phyloP scores from a whole-genome alignment of 2,888 invertebrate genomes.

The Ommatoiulus sabulosus region DNA sequence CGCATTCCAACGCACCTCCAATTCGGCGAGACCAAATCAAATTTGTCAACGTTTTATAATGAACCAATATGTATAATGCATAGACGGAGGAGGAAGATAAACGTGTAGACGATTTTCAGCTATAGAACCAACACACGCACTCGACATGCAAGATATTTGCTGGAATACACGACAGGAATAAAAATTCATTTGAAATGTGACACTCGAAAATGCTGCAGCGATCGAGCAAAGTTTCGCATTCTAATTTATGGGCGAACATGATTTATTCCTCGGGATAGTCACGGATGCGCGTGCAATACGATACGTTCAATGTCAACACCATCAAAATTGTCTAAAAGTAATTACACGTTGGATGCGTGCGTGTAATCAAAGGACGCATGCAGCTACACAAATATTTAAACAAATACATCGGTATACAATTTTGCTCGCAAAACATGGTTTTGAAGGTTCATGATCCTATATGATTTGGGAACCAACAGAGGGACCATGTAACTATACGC shows the following conservation, averaged over 20 bases:
- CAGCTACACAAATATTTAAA: too few species aligned
- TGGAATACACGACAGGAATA: not conserved
- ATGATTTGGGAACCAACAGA: too few species aligned
- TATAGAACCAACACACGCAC: too few species aligned
- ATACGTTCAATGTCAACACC: not conserved
- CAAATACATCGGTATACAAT: too few species aligned
- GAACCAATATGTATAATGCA: too few species aligned
- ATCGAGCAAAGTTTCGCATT: not conserved
- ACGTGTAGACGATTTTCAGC: not conserved
- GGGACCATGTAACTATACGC: too few species aligned
- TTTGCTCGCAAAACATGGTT: too few species aligned
- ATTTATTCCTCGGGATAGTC: not conserved
- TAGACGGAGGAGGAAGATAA: too few species aligned
- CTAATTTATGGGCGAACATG: not conserved
- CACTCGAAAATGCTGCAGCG: not conserved
- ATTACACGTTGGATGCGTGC: not conserved
- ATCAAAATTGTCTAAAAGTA: not conserved
- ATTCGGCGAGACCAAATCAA: not conserved
- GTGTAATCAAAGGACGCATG: not conserved
- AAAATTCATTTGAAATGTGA: not conserved
- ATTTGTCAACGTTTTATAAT: not conserved
- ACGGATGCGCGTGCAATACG: not conserved
- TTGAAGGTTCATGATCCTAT: too few species aligned
- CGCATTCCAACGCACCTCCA: constrained; percentile 24
- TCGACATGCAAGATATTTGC: not conserved